Base-by-base conservation (phyloP, 2,888 invertebrate species). In the Agonum fuliginosum region DNA sequence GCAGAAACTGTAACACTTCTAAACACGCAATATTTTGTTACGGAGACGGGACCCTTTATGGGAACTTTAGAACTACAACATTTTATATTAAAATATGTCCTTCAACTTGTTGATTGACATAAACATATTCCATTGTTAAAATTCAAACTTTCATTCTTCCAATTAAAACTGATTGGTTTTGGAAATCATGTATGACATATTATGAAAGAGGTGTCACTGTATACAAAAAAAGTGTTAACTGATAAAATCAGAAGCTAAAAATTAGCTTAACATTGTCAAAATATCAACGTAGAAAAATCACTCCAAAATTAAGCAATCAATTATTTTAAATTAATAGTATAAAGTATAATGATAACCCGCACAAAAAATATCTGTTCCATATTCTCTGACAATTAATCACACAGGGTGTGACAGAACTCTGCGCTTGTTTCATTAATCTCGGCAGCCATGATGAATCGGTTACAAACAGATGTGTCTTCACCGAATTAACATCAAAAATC, bases 381-480 rank as follows among this genome's bases (percentile, higher is more conserved):
- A 76, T 77, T 70, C 14, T 24, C 17, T 41, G 48, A 34, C 65
- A 41, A 77, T 77, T 77, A 77, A 77, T 77, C 77, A 77, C 77
- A 77, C 41, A 14, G 54, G 41, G n/a, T 27, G 43, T 77, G 77
- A 77, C 77, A 69, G 24, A 43, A 67, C 48, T 30, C 14, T 17
- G 58, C 20, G 54, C 73, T 19, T 12, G 30, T 19, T 51, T 70
- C 70, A 77, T 77, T 77, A 77, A 77, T 77, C 77, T 70, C 34
- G n/a, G 41, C 20, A 37, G 48, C 54, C 24, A 58, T 77, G 77
- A 77, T 77, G 70, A 77, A 77, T 77, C 54, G 51, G 77, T 17
- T 54, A 77, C 77, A 77, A 70, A 77, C 77, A 77, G 70, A 77
- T 77, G 77, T 69, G 77, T 58, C 77, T 75, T 75, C 65, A 22